phyloP scores from a whole-genome alignment of 2,888 invertebrate genomes.

The Drosophila mimetica region DNA sequence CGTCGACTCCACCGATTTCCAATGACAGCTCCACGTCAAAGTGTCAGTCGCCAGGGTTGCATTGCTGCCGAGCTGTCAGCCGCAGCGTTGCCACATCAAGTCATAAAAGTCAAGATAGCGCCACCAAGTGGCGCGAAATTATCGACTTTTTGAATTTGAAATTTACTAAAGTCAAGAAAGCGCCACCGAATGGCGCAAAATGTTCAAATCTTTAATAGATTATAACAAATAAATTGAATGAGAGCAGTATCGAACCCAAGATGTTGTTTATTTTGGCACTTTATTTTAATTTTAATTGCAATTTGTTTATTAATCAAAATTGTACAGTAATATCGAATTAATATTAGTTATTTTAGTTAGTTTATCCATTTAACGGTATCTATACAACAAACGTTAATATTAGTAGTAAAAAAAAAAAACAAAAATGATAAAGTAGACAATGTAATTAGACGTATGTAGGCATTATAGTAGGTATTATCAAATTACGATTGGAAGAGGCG shows the following conservation, averaged over 20 bases:
- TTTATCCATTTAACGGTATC: constrained; percentile 62
- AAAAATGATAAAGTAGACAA: constrained; percentile 28
- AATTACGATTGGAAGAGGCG: constrained; percentile 36
- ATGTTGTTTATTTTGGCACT: constrained; percentile 68
- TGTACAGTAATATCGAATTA: constrained; percentile 43
- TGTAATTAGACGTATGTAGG: constrained; percentile 39
- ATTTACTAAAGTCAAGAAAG: too few relatives aligned
- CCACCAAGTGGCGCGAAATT: too few relatives aligned
- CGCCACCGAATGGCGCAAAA: too few relatives aligned
- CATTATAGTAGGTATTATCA: constrained; percentile 24
- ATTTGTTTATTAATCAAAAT: constrained; percentile 61
- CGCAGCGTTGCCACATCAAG: too few relatives aligned
- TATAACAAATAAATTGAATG: too few relatives aligned
- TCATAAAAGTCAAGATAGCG: too few relatives aligned
- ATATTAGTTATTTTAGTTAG: constrained; percentile 63
- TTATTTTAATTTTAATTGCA: constrained; percentile 62
- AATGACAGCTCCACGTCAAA: constrained; percentile 66
- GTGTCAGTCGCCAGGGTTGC: constrained; percentile 60
- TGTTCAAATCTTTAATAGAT: too few relatives aligned
- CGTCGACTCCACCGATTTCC: constrained; percentile 41
- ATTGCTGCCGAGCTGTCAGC: neutral
- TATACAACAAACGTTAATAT: constrained; percentile 73
- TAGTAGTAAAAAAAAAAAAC: constrained; percentile 58
- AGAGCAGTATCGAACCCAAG: neutral
- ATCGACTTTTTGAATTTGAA: too few relatives aligned